A percentile compares a stretch with the other conserved stretches of the same genome.
Evolutionary conservation across 1,140 invertebrate species (phyloP).

Genomic region (Diachasmimorpha longicaudata): DNA sequence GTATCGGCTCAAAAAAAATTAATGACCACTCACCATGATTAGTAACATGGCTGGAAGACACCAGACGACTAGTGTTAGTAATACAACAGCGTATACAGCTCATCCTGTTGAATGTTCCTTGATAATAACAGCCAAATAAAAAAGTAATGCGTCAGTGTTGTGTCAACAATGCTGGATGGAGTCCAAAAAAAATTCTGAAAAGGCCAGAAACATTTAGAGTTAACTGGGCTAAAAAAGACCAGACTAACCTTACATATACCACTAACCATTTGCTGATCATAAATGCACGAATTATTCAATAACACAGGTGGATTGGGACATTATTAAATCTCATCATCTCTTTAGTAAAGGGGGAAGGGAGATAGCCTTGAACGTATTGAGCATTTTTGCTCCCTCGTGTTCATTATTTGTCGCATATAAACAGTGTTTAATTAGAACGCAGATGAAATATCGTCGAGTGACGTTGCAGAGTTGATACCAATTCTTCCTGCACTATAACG

Average conservation of each 20-base stretch:
- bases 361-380: neutral
- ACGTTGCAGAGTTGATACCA: slow-evolving; percentile 25
- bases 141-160: neutral
- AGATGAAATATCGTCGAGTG: slow-evolving; percentile 23
- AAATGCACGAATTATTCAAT: neutral
- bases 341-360: neutral
- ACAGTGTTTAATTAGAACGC: slow-evolving; percentile 11
- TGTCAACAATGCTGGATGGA: neutral
- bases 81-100: slow-evolving; percentile 59
- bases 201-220: neutral
- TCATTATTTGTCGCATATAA: neutral
- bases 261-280: neutral
- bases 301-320: neutral
- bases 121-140: neutral
- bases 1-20: neutral
- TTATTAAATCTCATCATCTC: neutral
- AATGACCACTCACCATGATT: slow-evolving; percentile 51
- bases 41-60: slow-evolving; percentile 53
- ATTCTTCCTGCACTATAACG: neutral
- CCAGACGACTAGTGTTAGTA: slow-evolving; percentile 53
- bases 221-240: neutral
- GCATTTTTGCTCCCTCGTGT: neutral
- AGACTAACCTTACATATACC: neutral
- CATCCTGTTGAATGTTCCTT: slow-evolving; percentile 42
- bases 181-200: neutral